Evolutionary conservation across 2,888 invertebrate species (phyloP).

Genomic region (Mythimna albipuncta): DNA sequence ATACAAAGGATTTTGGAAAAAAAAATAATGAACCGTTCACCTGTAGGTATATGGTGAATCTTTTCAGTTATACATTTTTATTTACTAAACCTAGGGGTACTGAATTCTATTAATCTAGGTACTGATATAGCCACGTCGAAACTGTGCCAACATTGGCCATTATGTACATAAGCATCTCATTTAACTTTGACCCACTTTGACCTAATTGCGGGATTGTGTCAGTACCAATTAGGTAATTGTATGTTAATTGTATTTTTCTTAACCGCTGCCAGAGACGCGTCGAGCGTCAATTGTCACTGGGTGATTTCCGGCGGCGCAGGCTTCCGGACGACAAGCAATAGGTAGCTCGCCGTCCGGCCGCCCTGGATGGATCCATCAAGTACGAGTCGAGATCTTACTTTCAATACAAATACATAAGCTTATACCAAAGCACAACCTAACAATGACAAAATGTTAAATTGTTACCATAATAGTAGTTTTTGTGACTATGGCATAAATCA

Average conservation of each 20-base stretch:
- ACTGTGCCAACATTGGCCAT: constrained; percentile 36
- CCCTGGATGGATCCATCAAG: too few relatives aligned
- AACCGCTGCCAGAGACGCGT: too few relatives aligned
- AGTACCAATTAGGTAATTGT: constrained; percentile 20
- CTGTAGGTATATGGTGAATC: background rate
- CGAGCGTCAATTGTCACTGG: too few relatives aligned
- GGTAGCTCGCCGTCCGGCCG: too few relatives aligned
- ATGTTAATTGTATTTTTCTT: constrained; percentile 2
- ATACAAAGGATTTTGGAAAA: background rate
- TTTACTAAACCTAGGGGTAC: background rate
- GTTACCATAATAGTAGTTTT: too few relatives aligned
- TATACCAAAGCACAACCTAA: too few relatives aligned
- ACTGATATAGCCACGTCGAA: constrained; percentile 2
- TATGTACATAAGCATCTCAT: constrained; percentile 40
- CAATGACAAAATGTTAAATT: too few relatives aligned
- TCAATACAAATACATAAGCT: too few relatives aligned
- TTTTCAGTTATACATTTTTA: background rate
- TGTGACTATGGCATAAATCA: too few relatives aligned
- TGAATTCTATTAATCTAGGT: constrained; percentile 5
- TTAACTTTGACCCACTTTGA: constrained; percentile 33
- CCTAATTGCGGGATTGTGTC: constrained; percentile 34
- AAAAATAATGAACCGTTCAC: background rate
- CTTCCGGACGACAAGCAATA: too few relatives aligned
- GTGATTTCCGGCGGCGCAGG: too few relatives aligned
- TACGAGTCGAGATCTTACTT: too few relatives aligned